Conservation (phyloP, 2,888 invertebrate genomes). For the Icerya purchasi region DNA sequence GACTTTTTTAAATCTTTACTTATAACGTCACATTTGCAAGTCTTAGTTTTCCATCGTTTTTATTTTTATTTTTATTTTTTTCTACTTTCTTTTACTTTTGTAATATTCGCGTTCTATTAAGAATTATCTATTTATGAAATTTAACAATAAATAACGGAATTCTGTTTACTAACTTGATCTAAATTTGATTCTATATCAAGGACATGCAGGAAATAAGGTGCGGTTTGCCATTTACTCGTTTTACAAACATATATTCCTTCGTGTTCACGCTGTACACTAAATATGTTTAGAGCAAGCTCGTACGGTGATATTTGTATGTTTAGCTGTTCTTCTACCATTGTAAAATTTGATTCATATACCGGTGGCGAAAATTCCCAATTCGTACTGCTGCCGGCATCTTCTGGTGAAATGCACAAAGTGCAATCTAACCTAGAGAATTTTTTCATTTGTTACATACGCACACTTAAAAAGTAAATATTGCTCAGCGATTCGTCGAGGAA, state of each 20-base stretch:
- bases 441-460: too few species aligned
- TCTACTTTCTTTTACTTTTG: too few species aligned
- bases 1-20: too few species aligned
- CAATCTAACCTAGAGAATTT: constrained; percentile 30
- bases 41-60: too few species aligned
- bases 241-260: constrained; percentile 36
- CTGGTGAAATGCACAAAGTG: constrained; percentile 33
- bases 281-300: constrained; percentile 31
- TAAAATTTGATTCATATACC: constrained; percentile 21
- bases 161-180: neutral
- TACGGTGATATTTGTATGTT: constrained; percentile 27
- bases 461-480: too few species aligned
- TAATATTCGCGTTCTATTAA: too few species aligned
- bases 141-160: too few species aligned
- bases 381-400: constrained; percentile 25
- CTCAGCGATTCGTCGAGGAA: too few species aligned
- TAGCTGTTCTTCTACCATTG: constrained; percentile 26
- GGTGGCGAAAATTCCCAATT: constrained; percentile 27
- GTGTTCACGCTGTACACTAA: constrained; percentile 28
- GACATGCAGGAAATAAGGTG: constrained; percentile 32
- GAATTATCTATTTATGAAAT: too few species aligned
- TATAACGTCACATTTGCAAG: too few species aligned
- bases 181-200: constrained; percentile 23
- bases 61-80: too few species aligned
- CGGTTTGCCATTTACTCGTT: constrained; percentile 27